Base-by-base conservation (phyloP, 2,888 invertebrate genomes). In the Cosmopolites sordidus region DNA sequence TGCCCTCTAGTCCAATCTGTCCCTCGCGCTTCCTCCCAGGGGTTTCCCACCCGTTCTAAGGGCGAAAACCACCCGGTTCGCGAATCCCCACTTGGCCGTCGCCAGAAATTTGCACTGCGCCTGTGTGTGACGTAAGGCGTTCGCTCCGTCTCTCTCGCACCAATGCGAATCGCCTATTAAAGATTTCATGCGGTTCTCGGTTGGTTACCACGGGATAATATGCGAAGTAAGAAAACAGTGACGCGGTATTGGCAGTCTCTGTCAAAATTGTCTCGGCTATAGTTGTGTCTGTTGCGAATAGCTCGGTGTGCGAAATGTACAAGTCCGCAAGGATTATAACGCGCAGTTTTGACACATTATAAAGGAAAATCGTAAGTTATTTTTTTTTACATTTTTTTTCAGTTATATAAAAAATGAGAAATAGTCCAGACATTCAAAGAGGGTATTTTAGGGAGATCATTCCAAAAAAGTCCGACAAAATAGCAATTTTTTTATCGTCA, bases 201-300 rank as follows among this genome's bases (percentile, higher is more conserved):
- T 66, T 64, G 66, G 68, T 67, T 67, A 65, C 67, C 65, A 67
- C 63, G 66, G 67, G 62, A 61, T 62, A 60, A 58, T n/a, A n/a
- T n/a, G n/a, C n/a, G n/a, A 59, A 58, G 49, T 57, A 61, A 60
- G 62, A 61, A 63, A 62, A 62, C 61, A 64, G 61, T 62, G n/a
- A 60, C 60, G 49, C n/a, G 11, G 12, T 33, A 11, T 11, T 33
- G 11, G 4, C 52, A 48, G 51, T 51, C 55, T 39, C 40, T 33
- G 43, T 55, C 30, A 43, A 54, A 50, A 45, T 45, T 42, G 49
- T 37, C 39, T 44, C 48, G 41, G 49, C 27, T 27, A 16, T 22
- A 37, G 44, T 43, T 48, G 51, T 51, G 55, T 41, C 22, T 44
- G 42, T 45, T 48, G 18, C 45, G 22, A 22, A 8, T 22, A 22